A percentile compares a stretch with the other conserved stretches of the same genome.
Conservation (phyloP, 23 tunicate genomes). For the Halocynthia roretzi region DNA sequence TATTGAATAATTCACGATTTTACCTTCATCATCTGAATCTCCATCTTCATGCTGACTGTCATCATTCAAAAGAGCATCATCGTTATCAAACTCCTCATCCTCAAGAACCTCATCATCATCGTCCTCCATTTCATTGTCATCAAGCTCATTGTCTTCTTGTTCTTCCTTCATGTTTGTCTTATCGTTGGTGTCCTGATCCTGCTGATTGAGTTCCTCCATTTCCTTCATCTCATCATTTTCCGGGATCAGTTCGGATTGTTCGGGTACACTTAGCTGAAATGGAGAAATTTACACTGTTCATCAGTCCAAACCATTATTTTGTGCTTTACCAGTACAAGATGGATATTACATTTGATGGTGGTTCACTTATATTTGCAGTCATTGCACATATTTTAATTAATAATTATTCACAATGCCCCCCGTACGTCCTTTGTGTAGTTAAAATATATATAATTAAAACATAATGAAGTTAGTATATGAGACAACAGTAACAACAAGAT, state of each 20-base stretch:
- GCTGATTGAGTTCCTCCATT: constrained; percentile 7
- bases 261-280: constrained; percentile 19
- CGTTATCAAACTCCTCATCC: constrained; percentile 33
- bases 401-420: too few species aligned
- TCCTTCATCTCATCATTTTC: constrained; percentile 17
- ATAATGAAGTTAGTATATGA: neutral
- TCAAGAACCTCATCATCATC: constrained; percentile 32
- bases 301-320: too few species aligned
- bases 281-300: neutral
- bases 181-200: neutral
- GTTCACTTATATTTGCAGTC: too few species aligned
- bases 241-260: constrained; percentile 7
- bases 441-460: too few species aligned
- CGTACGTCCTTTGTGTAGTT: too few species aligned
- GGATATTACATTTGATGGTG: too few species aligned
- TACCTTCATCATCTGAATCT: constrained; percentile 24
- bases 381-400: too few species aligned
- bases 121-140: constrained; percentile 11
- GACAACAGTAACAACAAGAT: neutral
- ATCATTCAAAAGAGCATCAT: constrained; percentile 18
- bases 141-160: constrained; percentile 8
- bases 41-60: constrained; percentile 42
- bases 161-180: neutral
- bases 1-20: too few species aligned
- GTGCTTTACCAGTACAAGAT: too few species aligned